Evolutionary conservation across 2,888 invertebrate species (phyloP), one percentile per base, ranked within the genome.

Genomic region (Sthenelais limicola): DNA sequence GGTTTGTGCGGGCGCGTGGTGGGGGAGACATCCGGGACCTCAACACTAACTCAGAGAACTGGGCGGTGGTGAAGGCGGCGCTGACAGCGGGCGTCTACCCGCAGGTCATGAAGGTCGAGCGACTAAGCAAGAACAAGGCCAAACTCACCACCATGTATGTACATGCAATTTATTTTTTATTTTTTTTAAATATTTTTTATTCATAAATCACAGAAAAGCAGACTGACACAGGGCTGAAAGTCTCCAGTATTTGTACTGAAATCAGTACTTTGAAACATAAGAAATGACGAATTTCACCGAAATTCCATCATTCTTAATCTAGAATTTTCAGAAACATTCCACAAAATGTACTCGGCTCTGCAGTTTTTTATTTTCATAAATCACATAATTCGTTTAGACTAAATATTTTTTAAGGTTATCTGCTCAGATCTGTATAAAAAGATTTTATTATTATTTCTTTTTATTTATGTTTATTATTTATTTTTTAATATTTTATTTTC

Each of bases 51-150:
- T 93, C 94, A 0, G 92, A 94, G 81, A 93, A 93, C 84, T 96
- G 95, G 95, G 93, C 95, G 15, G 92, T 97, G 71, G 93, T 98
- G 0, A 97, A 97, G 85, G 94, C 94, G 0, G 94, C 95, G 1
- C 89, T 98, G 38, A 92, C 93, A 32, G 94, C 94, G 3, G 97
- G 98, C 0, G 90, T 94, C 74, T 98, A 97, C 88, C 98, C 98
- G 0, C 94, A 95, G 80, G 88, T 98, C 52, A 93, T 94, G 24
- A 90, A 92, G 26, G 91, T 93, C 0, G 93, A 93, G 84, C 88
- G 70, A 12, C 26, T 18, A 33, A 52, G 51, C 38, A 70, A 43
- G 43, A 54, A 26, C 2, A 33, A 43, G 43, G 43, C 67, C 67
- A 26, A 51, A 9, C 70, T 78, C 24, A 73, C 56, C 51, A 74